Percentiles rank a stretch among this genome's conserved stretches.
Conservation (phyloP, 2,888 invertebrate genomes). For the Tanypteryx hageni region DNA sequence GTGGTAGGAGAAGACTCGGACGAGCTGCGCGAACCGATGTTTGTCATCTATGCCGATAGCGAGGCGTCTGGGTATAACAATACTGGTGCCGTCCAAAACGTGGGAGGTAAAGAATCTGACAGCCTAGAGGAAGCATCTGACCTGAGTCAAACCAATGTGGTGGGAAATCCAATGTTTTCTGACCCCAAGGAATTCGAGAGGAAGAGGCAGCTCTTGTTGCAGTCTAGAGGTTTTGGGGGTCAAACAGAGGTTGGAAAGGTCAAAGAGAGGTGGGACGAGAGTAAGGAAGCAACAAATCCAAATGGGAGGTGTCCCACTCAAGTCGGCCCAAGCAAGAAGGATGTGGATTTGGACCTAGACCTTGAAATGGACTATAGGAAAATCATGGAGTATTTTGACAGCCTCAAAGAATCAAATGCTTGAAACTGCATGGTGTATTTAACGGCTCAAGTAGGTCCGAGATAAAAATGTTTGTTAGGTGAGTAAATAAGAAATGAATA, state of each 20-base stretch:
- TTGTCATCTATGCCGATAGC: constrained; percentile 69
- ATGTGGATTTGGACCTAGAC: constrained; percentile 85
- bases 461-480: constrained; percentile 6
- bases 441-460: constrained; percentile 40
- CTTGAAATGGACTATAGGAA: constrained; percentile 97
- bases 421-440: constrained; percentile 70
- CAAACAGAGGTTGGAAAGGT: constrained; percentile 72
- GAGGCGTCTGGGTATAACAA: constrained; percentile 71
- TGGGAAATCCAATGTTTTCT: constrained; percentile 93
- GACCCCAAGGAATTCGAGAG: constrained; percentile 72
- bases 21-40: constrained; percentile 70
- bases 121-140: constrained; percentile 73
- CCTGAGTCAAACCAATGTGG: constrained; percentile 90
- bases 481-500: not conserved
- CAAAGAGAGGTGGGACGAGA: constrained; percentile 69
- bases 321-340: constrained; percentile 75
- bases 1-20: constrained; percentile 54
- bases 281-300: not conserved
- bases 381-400: constrained; percentile 98
- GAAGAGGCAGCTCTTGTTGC: constrained; percentile 69
- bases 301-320: constrained; percentile 65
- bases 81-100: constrained; percentile 71
- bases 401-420: constrained; percentile 90
- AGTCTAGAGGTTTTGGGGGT: constrained; percentile 74
- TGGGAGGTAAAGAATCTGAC: constrained; percentile 36